Evolutionary conservation across 2,797 vertebrate genomes (phyloP).

Genomic region (Apogon talboti): DNA sequence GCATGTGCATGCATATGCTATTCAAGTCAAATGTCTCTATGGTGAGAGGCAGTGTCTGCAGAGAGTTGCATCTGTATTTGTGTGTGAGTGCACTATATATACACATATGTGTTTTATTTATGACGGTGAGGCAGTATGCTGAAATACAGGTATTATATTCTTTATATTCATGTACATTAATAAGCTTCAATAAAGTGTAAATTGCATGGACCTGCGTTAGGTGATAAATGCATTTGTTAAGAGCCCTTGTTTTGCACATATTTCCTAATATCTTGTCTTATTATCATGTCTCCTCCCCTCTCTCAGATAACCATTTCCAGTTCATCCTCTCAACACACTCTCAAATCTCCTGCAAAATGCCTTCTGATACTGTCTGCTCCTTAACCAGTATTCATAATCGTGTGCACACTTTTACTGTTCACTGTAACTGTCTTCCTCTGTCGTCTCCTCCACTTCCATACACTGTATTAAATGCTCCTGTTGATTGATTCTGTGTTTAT

Average conservation of each 20-base stretch:
- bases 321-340: conserved; percentile 22
- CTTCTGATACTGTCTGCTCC: not conserved
- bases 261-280: conserved; percentile 37
- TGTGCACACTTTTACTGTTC: conserved; percentile 12
- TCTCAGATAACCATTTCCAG: conserved; percentile 52
- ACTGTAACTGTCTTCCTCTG: not conserved
- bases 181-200: not conserved
- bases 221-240: not conserved
- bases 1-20: conserved; percentile 7
- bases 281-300: conserved; percentile 42
- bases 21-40: conserved; percentile 7
- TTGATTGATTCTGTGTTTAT: conserved; percentile 1
- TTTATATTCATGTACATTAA: conserved; percentile 10
- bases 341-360: conserved; percentile 29
- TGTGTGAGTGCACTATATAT: not conserved
- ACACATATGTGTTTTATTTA: conserved; percentile 56
- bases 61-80: not conserved
- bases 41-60: conserved; percentile 7
- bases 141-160: conserved; percentile 18
- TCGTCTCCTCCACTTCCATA: not conserved
- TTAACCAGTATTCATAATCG: conserved; percentile 23
- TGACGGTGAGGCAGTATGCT: conserved; percentile 29
- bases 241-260: conserved; percentile 21
- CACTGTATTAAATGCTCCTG: not conserved
- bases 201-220: conserved; percentile 6